Base-by-base conservation (phyloP, 2,888 invertebrate genomes). In the Tortricodes alternella region DNA sequence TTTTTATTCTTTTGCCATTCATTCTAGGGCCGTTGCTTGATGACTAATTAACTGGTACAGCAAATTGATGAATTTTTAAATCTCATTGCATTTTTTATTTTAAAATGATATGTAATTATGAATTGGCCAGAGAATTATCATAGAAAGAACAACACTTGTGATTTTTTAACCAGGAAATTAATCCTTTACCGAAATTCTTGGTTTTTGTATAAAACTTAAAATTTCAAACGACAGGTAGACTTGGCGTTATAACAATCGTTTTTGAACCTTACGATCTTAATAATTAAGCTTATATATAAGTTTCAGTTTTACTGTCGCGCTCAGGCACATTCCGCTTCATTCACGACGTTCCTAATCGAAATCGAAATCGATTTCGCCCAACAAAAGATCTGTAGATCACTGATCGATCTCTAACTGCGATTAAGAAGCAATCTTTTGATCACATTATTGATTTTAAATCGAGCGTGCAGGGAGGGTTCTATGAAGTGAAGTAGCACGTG, bases 391-490 rank as follows among this genome's bases (percentile, higher is more conserved):
- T 78, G 80, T 81, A 82, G 82, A 83, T 79, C 85, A 77, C 77
- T 80, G 81, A 85, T 86, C 82, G 87, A 82, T 85, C 80, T 80
- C 86, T 85, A 71, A 87, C 87, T 84, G 86, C 74, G 89, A 83
- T 80, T 78, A 73, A 75, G 79, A 81, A 79, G 83, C 79, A 78
- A 73, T 80, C 83, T 85, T 78, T 88, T 82, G 78, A 79, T 71
- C 62, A 68, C 76, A 68, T 83, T 89, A 89, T 89, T 87, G 87
- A 88, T 86, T 89, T 86, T 83, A 78, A 85, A 89, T 85, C 79
- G 65, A 73, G 77, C 80, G 80, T 83, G 78, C 73, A 80, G 77
- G 71, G 68, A 4, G n/a, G n/a, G n/a, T 69, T 62, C 56, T 73
- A 65, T 80, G n/a, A n/a, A n/a, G n/a, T n/a, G 66, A 78, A 79